Percentiles rank a stretch among this genome's conserved stretches.
Conservation (phyloP, 2,888 invertebrate species). For the Ophraella communa region DNA sequence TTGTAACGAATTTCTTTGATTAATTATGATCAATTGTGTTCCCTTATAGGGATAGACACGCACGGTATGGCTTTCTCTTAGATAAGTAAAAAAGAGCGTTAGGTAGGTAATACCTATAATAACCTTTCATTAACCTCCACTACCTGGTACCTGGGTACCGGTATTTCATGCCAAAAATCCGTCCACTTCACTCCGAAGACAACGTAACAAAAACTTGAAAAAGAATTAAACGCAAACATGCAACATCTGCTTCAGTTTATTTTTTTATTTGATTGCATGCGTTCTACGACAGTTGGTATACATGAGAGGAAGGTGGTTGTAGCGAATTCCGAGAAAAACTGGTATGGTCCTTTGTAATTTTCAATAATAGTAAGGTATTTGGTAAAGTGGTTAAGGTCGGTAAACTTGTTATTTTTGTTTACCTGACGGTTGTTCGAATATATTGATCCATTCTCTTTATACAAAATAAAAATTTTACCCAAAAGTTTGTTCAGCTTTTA, state of each 20-base stretch:
- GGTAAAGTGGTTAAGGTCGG: constrained; percentile 22
- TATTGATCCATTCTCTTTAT: not conserved
- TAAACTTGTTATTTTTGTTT: constrained; percentile 25
- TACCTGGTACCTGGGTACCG: constrained; percentile 1
- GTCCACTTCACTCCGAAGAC: not conserved
- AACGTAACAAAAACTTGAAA: constrained; percentile 2
- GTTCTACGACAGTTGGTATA: constrained; percentile 34
- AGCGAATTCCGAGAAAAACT: constrained; percentile 25
- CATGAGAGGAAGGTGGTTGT: constrained; percentile 21
- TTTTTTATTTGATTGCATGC: constrained; percentile 35
- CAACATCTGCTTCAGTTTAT: constrained; percentile 25
- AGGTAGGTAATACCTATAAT: not conserved
- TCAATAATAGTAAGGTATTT: constrained; percentile 28
- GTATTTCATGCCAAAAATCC: constrained; percentile 1
- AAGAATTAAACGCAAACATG: constrained; percentile 12
- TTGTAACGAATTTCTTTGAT: too few species aligned
- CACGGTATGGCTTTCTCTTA: not conserved
- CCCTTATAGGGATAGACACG: not conserved
- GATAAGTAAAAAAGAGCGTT: not conserved
- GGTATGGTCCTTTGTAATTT: constrained; percentile 26
- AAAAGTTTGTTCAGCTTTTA: too few species aligned
- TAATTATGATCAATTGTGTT: too few species aligned
- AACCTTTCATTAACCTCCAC: not conserved
- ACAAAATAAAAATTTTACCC: too few species aligned
- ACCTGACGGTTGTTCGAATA: not conserved